Evolutionary conservation across 2,113 vertebrate species (phyloP).

Genomic region (Ifrita kowaldi): DNA sequence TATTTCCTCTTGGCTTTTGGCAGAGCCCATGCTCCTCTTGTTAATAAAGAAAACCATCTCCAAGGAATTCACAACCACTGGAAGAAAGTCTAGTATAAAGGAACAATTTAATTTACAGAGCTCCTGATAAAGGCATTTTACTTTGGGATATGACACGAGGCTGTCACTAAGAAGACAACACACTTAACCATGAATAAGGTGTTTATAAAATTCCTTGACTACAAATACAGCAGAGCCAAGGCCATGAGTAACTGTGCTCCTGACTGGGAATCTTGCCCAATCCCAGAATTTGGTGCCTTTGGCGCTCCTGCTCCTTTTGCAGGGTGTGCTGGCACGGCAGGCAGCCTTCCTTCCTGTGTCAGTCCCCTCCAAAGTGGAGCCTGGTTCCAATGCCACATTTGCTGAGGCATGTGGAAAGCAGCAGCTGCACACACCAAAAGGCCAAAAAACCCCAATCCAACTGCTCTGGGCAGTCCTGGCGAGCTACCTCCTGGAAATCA

Average conservation of each 20-base stretch:
- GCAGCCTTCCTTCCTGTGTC: neutral
- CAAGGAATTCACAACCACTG: neutral
- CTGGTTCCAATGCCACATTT: neutral
- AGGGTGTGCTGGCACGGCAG: neutral
- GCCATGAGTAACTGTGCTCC: neutral
- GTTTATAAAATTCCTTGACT: neutral
- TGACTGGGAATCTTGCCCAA: neutral
- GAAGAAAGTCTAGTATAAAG: neutral
- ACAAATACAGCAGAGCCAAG: neutral
- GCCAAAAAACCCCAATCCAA: neutral
- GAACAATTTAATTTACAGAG: neutral
- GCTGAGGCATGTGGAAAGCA: neutral
- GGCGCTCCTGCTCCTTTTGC: neutral
- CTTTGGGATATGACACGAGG: neutral
- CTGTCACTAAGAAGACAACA: neutral
- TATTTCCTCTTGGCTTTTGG: neutral
- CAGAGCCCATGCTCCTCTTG: neutral
- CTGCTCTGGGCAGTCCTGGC: neutral
- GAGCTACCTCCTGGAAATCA: neutral
- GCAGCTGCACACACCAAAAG: neutral
- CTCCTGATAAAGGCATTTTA: neutral
- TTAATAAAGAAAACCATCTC: slow-evolving; percentile 10
- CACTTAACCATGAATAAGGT: neutral
- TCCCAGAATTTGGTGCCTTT: neutral
- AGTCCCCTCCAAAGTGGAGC: neutral